These are phyloP conservation scores for Eupithecia subumbrata DNA, from an alignment of 2,888 invertebrate genomes.

Conservation along the genomic window DNA sequence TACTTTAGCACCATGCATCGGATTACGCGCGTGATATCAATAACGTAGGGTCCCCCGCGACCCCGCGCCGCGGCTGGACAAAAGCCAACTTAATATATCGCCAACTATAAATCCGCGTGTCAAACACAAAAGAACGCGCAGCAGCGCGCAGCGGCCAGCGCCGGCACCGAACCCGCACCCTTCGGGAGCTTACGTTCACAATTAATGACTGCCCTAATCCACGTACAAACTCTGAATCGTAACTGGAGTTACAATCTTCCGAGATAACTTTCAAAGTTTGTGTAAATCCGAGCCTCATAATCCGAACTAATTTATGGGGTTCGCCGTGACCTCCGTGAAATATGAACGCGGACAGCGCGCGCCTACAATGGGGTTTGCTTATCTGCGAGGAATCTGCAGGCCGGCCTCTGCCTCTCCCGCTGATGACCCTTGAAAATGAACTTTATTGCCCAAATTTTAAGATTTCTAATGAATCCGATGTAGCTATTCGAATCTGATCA, in stretches of 20 bases:
- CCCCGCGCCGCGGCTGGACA: constrained; percentile 37
- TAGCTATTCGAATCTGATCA: neutral
- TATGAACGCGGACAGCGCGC: constrained; percentile 50
- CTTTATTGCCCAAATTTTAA: neutral
- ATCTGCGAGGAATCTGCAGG: constrained; percentile 50
- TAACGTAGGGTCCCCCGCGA: constrained; percentile 15
- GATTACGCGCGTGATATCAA: constrained; percentile 24
- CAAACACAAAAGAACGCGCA: constrained; percentile 44
- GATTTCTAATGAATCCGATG: neutral
- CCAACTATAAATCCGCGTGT: constrained; percentile 46
- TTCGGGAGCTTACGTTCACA: constrained; percentile 49
- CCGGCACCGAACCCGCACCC: constrained; percentile 41
- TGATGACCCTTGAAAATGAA: neutral
- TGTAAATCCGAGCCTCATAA: constrained; percentile 50
- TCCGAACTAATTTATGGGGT: constrained; percentile 49
- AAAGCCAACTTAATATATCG: constrained; percentile 47
- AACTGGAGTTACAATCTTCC: constrained; percentile 49
- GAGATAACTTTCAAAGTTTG: constrained; percentile 48
- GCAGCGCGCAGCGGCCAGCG: constrained; percentile 3
- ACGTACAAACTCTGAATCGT: constrained; percentile 44
- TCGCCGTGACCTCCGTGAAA: constrained; percentile 58
- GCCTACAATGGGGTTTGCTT: constrained; percentile 50
- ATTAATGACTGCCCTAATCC: constrained; percentile 53
- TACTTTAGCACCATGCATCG: constrained; percentile 1
- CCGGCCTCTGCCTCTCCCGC: neutral